Base-by-base conservation (phyloP, 2,888 invertebrate genomes). In the Drosophila pseudotalamancana region DNA sequence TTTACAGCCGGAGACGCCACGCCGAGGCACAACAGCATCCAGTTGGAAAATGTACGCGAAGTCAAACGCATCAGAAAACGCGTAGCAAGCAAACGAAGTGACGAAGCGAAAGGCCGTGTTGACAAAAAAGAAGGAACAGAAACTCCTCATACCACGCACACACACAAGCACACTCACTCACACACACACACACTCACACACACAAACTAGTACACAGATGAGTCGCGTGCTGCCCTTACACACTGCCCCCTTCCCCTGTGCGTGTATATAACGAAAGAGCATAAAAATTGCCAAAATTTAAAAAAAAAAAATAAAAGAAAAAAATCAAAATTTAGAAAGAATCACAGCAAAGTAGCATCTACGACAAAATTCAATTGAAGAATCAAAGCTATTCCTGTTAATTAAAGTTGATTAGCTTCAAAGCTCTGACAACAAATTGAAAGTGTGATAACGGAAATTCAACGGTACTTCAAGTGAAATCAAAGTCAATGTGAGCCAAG, bases 11-110 rank as follows among this genome's bases (percentile, higher is more conserved):
- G 67, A 77, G 68, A 67, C 61, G 43, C 61, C 25, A 56, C 56
- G 31, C 43, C 62, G 43, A 56, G 69, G 43, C 68, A 68, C 54
- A 89, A 69, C 89, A 89, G 89, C 90, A 89, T 89, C 89, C 89
- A 89, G 90, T 89, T 90, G 88, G 89, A 87, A 90, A 89, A 89
- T 77, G 88, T 81, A 79, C 80, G 84, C 86, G 87, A 67, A 85
- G 49, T 81, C 45, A 78, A 77, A 87, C 87, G 87, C 81, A 87
- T 72, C 87, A 50, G 68, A 75, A 75, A 83, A 77, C 81, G 85
- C 81, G 82, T 82, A 53, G 27, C 56, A 55, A 27, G 21, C 65
- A 40, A 63, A 54, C 55, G 23, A 31, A 51, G 40, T n/a, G 21
- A 49, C 37, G 34, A 60, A 55, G 45, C 57, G 42, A 62, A 54